Base-by-base conservation (phyloP, 2,888 invertebrate species). In the Formica aserva region DNA sequence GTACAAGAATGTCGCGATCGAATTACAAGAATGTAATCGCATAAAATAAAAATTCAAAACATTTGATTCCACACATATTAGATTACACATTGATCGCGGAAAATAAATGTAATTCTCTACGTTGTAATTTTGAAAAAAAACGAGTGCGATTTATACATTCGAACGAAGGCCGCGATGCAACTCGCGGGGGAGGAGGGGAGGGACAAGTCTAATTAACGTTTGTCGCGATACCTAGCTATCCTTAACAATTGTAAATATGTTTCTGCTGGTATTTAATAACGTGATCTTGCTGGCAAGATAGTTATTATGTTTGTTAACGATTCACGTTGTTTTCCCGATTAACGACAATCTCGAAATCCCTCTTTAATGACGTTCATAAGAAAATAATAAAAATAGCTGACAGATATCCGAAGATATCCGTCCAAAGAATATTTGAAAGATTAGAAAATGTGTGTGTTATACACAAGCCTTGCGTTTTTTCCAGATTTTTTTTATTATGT, bases 161-260 rank as follows among this genome's bases (percentile, higher is more conserved):
- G 91, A 92, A 60, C 91, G 91, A 92, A 89, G 89, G 91, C 84
- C 92, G 90, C 88, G 69, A 62, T 13, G 18, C 82, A 52, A 29
- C 22, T 32, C 57, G 52, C 62, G 86, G n/a, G 57, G 35, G n/a
- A 0, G 8, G 8, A 3, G 18, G 48, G 48, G n/a, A 48, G 48
- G 48, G 48, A 13, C 63, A 29, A 55, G 13, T 69, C 26, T 66
- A 67, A 78, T 85, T 65, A 15, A 83, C 22, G 48, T 41, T 65
- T n/a, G 38, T 76, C 72, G 78, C 63, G 57, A 55, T 87, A 84
- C 32, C 63, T 87, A 85, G 75, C 78, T 82, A 81, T 32, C 35
- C 65, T 81, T 86, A 86, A 89, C 84, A 71, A 85, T 80, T 83
- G 85, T 72, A 83, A 78, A 72, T 72, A 83, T 84, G 76, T 84